Evolutionary conservation across 92 coral and sea anemone genomes (phyloP).

Genomic region (Virgularia gustaviana): DNA sequence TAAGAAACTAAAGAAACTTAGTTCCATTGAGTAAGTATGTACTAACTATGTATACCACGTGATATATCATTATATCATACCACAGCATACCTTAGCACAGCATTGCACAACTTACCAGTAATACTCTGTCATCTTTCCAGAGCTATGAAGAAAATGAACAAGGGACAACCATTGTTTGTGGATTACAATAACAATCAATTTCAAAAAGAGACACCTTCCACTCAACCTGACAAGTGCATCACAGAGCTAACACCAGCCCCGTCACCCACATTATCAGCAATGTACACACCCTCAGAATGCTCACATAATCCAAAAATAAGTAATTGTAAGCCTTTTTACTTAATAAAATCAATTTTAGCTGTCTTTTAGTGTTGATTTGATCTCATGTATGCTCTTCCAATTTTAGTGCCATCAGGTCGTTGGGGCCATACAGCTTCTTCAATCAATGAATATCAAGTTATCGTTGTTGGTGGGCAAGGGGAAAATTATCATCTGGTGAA

Average conservation of each 20-base stretch:
- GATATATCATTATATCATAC: no score
- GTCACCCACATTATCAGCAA: background rate
- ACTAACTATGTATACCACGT: no score
- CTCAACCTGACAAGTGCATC: background rate
- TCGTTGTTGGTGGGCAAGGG: conserved; percentile 88
- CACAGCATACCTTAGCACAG: no score
- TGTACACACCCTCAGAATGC: background rate
- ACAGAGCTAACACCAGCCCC: background rate
- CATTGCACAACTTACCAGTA: no score
- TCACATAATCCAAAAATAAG: background rate
- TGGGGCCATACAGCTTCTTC: conserved; percentile 82
- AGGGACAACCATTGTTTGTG: background rate
- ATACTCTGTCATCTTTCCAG: no score
- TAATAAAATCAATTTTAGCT: background rate
- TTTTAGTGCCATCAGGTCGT: conserved; percentile 78
- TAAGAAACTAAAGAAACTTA: no score
- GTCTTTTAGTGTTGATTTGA: no score
- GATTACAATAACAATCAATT: conserved; percentile 10
- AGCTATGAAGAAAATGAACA: background rate
- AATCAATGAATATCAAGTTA: conserved; percentile 57
- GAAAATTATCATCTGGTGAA: conserved; percentile 75
- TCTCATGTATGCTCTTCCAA: background rate
- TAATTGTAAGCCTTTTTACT: background rate
- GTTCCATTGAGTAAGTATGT: no score
- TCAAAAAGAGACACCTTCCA: background rate